Evolutionary conservation across 2,797 vertebrate species (phyloP).

Genomic region (Eulemur albifrons): DNA sequence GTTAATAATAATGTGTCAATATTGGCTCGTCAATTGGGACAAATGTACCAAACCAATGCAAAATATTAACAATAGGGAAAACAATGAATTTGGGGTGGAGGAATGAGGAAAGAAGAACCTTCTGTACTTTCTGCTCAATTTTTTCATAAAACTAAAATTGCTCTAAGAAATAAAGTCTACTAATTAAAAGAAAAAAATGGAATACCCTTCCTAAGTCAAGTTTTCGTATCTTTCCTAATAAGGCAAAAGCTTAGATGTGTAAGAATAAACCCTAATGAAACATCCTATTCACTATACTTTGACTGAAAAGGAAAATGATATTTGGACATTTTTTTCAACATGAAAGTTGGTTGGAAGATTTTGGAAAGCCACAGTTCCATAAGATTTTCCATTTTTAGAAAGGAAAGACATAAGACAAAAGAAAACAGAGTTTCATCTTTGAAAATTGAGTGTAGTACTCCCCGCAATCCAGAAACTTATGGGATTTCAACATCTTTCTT

Average conservation of each 20-base stretch:
- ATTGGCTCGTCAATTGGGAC: not conserved
- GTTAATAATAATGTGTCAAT: not conserved
- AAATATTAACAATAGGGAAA: not conserved
- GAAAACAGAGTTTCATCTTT: not conserved
- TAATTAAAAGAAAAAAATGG: not conserved
- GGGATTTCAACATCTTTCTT: slow-evolving; percentile 27
- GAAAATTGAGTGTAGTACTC: not conserved
- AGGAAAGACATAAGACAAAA: not conserved
- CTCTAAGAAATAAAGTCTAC: not conserved
- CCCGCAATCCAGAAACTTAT: not conserved
- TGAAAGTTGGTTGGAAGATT: not conserved
- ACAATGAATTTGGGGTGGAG: not conserved
- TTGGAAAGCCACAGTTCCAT: slow-evolving; percentile 25
- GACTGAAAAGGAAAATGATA: not conserved
- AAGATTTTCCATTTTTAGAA: slow-evolving; percentile 35
- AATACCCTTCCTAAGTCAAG: not conserved
- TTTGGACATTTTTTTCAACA: slow-evolving; percentile 4
- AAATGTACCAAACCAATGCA: not conserved
- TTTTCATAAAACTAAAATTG: not conserved
- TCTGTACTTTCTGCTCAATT: not conserved
- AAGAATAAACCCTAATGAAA: not conserved
- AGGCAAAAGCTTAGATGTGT: not conserved
- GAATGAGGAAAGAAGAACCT: not conserved
- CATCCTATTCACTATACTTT: not conserved
- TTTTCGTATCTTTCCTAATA: not conserved